Evolutionary conservation across 2,888 invertebrate species (phyloP).

Genomic region (Drosophila vallismaia): DNA sequence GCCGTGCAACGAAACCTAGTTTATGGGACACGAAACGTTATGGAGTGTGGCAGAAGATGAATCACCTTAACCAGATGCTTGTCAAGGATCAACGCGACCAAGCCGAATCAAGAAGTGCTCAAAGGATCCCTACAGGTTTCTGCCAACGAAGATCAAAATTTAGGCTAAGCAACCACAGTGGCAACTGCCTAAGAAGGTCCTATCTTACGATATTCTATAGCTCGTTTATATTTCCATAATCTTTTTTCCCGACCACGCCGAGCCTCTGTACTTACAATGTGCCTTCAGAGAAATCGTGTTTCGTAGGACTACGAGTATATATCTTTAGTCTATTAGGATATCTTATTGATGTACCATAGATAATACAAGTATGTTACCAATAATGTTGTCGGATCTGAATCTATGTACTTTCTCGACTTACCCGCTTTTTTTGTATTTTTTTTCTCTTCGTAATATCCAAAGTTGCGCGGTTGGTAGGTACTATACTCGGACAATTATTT

Average conservation of each 20-base stretch:
- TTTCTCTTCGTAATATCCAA: conserved; percentile 51
- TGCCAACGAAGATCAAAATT: background rate
- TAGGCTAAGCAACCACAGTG: too few relatives aligned
- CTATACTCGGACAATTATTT: conserved; percentile 1
- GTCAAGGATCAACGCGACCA: background rate
- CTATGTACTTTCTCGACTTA: background rate
- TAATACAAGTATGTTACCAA: conserved; percentile 23
- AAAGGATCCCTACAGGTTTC: background rate
- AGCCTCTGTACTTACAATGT: conserved; percentile 73
- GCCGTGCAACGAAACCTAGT: conserved; percentile 50
- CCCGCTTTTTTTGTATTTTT: conserved; percentile 42
- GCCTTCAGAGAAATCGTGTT: conserved; percentile 61
- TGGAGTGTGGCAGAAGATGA: background rate
- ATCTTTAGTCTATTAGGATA: conserved; percentile 33
- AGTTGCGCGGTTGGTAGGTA: conserved; percentile 73
- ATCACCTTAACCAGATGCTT: background rate
- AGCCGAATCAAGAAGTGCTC: conserved; percentile 1
- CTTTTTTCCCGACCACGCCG: conserved; percentile 17
- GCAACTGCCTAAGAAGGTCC: too few relatives aligned
- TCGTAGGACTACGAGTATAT: conserved; percentile 21
- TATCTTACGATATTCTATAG: too few relatives aligned
- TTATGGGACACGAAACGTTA: conserved; percentile 22
- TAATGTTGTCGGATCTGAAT: conserved; percentile 14
- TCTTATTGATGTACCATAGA: background rate
- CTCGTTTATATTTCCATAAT: conserved; percentile 9